Evolutionary conservation across 2,888 invertebrate species (phyloP), one percentile per base, ranked within the genome.

Genomic region (Hydraecia micacea): DNA sequence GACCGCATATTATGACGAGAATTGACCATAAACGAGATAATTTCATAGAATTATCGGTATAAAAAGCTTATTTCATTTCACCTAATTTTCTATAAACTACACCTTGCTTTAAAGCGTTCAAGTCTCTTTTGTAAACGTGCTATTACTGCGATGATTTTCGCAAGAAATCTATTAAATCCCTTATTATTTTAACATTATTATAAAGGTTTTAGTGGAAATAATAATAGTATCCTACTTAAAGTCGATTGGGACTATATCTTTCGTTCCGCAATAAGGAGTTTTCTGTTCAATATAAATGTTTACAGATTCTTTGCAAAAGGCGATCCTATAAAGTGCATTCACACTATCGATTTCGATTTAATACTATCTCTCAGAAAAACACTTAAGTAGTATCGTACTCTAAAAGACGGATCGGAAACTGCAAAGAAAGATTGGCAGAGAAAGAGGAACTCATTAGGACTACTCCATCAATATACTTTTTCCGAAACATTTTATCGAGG

Each of bases 11-110:
- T 85, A 83, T 39, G 28, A 65, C 67, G 58, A 39, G 70, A 87
- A 89, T 87, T 60, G 80, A 73, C 76, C 83, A 71, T 89, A 80
- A 84, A 89, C 68, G 63, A 86, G 77, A 85, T 85, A 78, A 86
- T 84, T 77, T 87, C 70, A 82, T 80, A 79, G 76, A 73, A 89
- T 84, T 81, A 86, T 77, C 58, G 66, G 71, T 71, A 28, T 73
- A 75, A 85, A 84, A 79, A 68, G 71, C 71, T 72, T 66, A 77
- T 88, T 86, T 86, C 72, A 76, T 86, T 83, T 84, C 58, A 70
- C 28, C 71, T 75, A 79, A 81, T 85, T 81, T 84, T 81, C 85
- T 84, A 73, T 83, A 83, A 86, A 70, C 42, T 73, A 60, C 55
- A 68, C 62, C 62, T 49, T 73, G 55, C 32, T 79, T 63, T 55